Conservation (phyloP, 2,888 invertebrate species). For the Silvanus unidentatus region DNA sequence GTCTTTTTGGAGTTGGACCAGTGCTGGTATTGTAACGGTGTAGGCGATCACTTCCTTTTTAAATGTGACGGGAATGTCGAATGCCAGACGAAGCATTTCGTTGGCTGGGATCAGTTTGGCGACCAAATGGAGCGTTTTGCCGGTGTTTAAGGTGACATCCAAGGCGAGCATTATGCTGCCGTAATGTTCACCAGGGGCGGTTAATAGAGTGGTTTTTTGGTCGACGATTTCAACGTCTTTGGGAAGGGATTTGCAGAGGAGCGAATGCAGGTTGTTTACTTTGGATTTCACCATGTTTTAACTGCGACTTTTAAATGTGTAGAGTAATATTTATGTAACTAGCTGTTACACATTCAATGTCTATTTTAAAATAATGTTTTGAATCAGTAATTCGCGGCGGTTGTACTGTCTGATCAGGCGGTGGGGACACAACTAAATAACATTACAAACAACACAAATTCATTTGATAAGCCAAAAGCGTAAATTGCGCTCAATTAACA, state of each 20-base stretch:
- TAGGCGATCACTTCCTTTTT: slow-evolving; percentile 55
- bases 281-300: slow-evolving; percentile 29
- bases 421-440: too few species aligned
- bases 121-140: slow-evolving; percentile 47
- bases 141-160: slow-evolving; percentile 36
- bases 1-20: slow-evolving; percentile 49
- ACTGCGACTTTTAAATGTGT: not conserved
- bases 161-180: slow-evolving; percentile 54
- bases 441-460: too few species aligned
- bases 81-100: slow-evolving; percentile 49
- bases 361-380: slow-evolving; percentile 2
- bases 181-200: slow-evolving; percentile 58
- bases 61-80: slow-evolving; percentile 54
- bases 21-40: slow-evolving; percentile 46
- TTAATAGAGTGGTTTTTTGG: slow-evolving; percentile 43
- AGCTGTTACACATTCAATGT: slow-evolving; percentile 1
- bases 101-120: slow-evolving; percentile 56
- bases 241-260: slow-evolving; percentile 31
- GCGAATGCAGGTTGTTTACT: slow-evolving; percentile 34
- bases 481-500: too few species aligned
- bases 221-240: slow-evolving; percentile 39
- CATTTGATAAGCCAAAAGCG: too few species aligned
- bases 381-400: too few species aligned
- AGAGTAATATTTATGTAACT: not conserved
- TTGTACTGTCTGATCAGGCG: too few species aligned